Percentiles rank a stretch among this genome's conserved stretches.
Evolutionary conservation across 1,140 invertebrate species (phyloP).

Genomic region (Drosophila parvula): DNA sequence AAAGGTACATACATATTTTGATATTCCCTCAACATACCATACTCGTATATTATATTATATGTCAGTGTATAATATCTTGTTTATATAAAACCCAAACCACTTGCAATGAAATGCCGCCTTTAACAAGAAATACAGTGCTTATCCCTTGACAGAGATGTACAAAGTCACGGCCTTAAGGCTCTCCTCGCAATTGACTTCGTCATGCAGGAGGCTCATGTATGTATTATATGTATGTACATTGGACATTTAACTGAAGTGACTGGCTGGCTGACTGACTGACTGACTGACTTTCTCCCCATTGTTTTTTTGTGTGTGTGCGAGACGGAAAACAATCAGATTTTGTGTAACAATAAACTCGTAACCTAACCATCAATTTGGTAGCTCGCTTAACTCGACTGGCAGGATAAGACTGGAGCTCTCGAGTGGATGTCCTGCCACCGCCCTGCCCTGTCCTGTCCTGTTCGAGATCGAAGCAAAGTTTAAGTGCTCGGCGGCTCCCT

Average conservation of each 20-base stretch:
- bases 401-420: slow-evolving; percentile 1
- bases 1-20: background rate
- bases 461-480: slow-evolving; percentile 4
- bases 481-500: slow-evolving; percentile 8
- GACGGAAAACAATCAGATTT: slow-evolving; percentile 30
- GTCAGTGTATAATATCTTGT: background rate
- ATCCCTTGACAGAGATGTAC: slow-evolving; percentile 18
- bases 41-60: no score
- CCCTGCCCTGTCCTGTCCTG: no score
- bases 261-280: background rate
- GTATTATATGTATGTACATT: background rate
- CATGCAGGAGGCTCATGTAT: slow-evolving; percentile 5
- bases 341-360: slow-evolving; percentile 30
- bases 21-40: background rate
- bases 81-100: background rate
- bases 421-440: slow-evolving; percentile 11
- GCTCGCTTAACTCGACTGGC: slow-evolving; percentile 9
- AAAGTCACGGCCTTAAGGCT: slow-evolving; percentile 4
- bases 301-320: background rate
- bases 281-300: background rate
- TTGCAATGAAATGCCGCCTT: background rate
- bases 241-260: slow-evolving; percentile 16
- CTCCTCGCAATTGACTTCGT: slow-evolving; percentile 26
- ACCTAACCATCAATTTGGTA: slow-evolving; percentile 27
- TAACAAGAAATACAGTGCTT: slow-evolving; percentile 11